Base-by-base conservation (phyloP, 2,888 invertebrate species). In the Vannuccia rotundouncinata region DNA sequence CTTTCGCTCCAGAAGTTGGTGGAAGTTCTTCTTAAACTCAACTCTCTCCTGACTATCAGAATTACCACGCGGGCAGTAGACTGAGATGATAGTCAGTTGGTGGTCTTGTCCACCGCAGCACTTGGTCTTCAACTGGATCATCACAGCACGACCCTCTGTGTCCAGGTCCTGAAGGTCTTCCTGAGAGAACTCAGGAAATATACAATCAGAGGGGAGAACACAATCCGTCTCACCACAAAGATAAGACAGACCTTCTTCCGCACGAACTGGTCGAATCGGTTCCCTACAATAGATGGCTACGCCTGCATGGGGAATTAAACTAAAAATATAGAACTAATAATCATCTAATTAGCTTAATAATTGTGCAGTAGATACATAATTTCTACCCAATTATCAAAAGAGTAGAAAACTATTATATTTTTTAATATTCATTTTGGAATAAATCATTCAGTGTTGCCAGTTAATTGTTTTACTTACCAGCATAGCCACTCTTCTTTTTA, bases 51-150 rank as follows among this genome's bases (percentile, higher is more conserved):
- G 86, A 29, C 86, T 86, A 2, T 88, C 89, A 29, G 87, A 87
- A 79, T 89, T 89, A 22, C 87, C 89, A 74, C 89, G 84, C 0
- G 90, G 90, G 82, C 89, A 89, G 84, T 90, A 90, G 13, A 90
- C 88, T 84, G 90, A 90, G 81, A 90, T 88, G 2, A 90, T 82
- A 1, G 84, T 84, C 78, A 88, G 82, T 29, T 83, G 81, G 75
- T 82, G 82, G 29, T 83, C 83, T 22, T 80, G 79, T 17, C 83
- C 84, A 79, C 77, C 73, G 27, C 73, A 73, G 5, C 10, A 73
- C 5, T 81, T 82, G 75, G 28, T 66, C 5, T 27, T 1, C 66
- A 81, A 60, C 25, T 60, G 28, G 60, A 81, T 90, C 2, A 90
- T 86, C 1, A 90, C 84, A 45, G 87, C 84, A 80, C 90, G 83